Base-by-base conservation (phyloP, 2,888 invertebrate genomes). In the Eupithecia centaureata region DNA sequence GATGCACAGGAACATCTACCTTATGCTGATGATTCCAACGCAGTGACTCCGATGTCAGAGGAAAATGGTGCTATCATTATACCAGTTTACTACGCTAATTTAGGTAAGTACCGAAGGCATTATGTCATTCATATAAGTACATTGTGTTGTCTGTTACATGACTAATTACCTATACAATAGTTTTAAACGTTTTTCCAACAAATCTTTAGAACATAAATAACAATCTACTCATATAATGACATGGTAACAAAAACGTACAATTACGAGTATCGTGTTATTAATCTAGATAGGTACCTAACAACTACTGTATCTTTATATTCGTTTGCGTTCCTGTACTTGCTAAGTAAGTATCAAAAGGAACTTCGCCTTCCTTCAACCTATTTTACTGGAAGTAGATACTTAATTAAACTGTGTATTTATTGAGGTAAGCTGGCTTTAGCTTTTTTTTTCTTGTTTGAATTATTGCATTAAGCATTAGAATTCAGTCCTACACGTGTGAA, bases 31-130 rank as follows among this genome's bases (percentile, higher is more conserved):
- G 99, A 99, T 93, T 98, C 98, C 74, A 98, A 98, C 85, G 99
- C 98, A 76, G 99, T 98, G 70, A 99, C 99, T 72, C 99, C 99
- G 65, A 98, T 98, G 97, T 98, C 98, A 75, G 99, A 99, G 94
- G 99, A 99, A 92, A 98, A 98, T 90, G 98, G 98, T 85, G 97
- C 97, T 86, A 98, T 98, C 90, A 97, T 98, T 83, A 97, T 98
- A 82, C 97, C 98, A 69, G 96, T 97, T 86, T 98, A 97, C 93
- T 97, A 97, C 88, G 96, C 97, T 82, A 97, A 96, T 92, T 94
- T 97, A 94, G 97, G 97, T 95, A 83, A 82, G 88, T 70, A 30
- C 22, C 82, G 73, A 61, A 15, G 52, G 25, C 35, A 12, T n/a
- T n/a, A 18, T 32, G 61, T 42, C 28, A 61, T 7, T 8, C 25